These are phyloP conservation scores for Chloroceryle inda DNA, from an alignment of 2,797 vertebrate species.

Conservation along the genomic window DNA sequence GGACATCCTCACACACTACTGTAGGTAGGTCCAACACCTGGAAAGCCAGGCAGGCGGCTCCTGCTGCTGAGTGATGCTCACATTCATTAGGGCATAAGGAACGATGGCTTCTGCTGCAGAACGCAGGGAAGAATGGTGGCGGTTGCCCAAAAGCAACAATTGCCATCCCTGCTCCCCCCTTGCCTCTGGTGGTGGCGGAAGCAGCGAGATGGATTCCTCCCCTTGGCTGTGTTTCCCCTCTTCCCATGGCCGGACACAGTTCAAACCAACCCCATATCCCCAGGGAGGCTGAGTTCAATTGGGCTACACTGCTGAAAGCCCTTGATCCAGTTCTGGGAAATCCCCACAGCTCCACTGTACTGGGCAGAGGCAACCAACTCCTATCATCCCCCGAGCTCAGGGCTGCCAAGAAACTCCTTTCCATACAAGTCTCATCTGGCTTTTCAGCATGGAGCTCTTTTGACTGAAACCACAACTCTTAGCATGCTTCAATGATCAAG, in stretches of 20 bases:
- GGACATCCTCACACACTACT: neutral
- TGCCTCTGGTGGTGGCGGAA: neutral
- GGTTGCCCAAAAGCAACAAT: neutral
- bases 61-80: neutral
- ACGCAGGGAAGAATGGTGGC: neutral
- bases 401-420: conserved; percentile 61
- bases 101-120: neutral
- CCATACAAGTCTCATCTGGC: conserved; percentile 71
- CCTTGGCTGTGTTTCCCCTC: neutral
- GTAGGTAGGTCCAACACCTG: neutral
- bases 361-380: conserved; percentile 56
- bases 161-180: neutral
- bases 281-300: neutral
- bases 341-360: conserved; percentile 48
- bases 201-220: conserved; percentile 2
- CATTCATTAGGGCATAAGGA: neutral
- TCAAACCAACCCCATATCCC: conserved; percentile 43
- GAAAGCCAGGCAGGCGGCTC: neutral
- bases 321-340: conserved; percentile 70
- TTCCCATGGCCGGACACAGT: conserved; percentile 46
- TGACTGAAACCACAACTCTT: conserved; percentile 69
- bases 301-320: conserved; percentile 59
- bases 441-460: conserved; percentile 74
- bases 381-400: neutral
- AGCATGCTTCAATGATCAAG: conserved; percentile 70